phyloP scores from a whole-genome alignment of 2,113 vertebrate genomes.

The Ceyx cyanopectus region DNA sequence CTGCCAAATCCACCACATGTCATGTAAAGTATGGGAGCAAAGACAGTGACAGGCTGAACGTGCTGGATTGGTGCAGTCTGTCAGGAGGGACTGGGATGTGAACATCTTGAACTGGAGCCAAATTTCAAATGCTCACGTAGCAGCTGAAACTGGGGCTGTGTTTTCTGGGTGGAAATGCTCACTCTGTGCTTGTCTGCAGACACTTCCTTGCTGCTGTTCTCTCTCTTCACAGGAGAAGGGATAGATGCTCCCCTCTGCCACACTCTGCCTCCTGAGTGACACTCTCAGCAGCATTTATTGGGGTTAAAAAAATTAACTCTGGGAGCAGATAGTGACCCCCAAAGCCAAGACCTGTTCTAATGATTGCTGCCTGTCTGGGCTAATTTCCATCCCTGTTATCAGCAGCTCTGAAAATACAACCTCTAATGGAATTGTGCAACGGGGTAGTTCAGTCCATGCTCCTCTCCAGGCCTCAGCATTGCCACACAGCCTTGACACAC shows the following conservation, averaged over 20 bases:
- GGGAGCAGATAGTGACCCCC: neutral
- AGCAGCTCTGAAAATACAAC: neutral
- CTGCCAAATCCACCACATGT: neutral
- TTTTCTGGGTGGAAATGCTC: neutral
- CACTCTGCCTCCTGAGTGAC: neutral
- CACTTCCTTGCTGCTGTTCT: neutral
- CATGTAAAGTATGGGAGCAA: neutral
- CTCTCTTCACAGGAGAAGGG: neutral
- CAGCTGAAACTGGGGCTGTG: neutral
- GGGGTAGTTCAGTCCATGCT: neutral
- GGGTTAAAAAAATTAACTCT: neutral
- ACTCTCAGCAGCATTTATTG: neutral
- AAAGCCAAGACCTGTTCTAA: neutral
- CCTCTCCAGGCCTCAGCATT: neutral
- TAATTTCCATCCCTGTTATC: neutral
- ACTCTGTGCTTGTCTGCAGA: neutral
- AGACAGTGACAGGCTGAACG: neutral
- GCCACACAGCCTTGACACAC: neutral
- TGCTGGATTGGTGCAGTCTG: neutral
- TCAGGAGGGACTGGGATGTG: neutral
- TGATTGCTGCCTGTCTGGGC: neutral
- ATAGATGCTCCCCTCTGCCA: neutral
- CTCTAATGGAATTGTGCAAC: rapidly evolving
- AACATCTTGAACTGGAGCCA: neutral
- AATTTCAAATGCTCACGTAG: neutral